Evolutionary conservation across 2,888 invertebrate species (phyloP), one percentile per base, ranked within the genome.

Genomic region (Lithophane socia): DNA sequence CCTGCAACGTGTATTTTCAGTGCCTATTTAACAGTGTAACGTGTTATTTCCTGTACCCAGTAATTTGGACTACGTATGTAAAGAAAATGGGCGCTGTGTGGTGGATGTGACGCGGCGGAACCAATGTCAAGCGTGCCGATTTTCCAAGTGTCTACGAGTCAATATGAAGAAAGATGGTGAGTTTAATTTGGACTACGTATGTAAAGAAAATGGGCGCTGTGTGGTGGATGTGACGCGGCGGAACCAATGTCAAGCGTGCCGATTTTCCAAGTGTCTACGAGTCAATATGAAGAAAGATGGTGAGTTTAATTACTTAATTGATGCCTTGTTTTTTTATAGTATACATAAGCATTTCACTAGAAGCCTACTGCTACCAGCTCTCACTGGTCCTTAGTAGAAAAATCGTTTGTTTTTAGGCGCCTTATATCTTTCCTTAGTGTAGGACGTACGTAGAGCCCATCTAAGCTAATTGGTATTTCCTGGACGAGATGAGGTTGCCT

Each of bases 251-350:
- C 99, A 99, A 94, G 98, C 99, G 0, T 99, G 99, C 93, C 97
- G 99, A 66, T 99, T 99, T 95, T 97, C 98, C 79, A 99, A 99
- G 93, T 99, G 99, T 94, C 97, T 99, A 29, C 97, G 98, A 88
- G 99, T 99, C 87, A 99, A 99, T 94, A 99, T 99, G 99, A 99
- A 99, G 94, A 97, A 98, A 94, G 99, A 99, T 94, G 99, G 99
- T 99, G 95, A 97, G 97, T 70, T 24, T 18, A n/a, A n/a, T n/a
- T n/a, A n/a, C n/a, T n/a, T n/a, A n/a, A n/a, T n/a, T n/a, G n/a
- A n/a, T n/a, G 24, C 13, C 18, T 24, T 47, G 10, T 65, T 66
- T 66, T 65, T 64, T 64, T n/a, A n/a, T 8, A 44, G n/a, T n/a
- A 3, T 9, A 4, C 16, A 13, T 16, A n/a, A n/a, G 16, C 9